A percentile compares a stretch with the other conserved stretches of the same genome.
phyloP scores from a whole-genome alignment of 1,140 invertebrate genomes.

The Drosophila sp. region DNA sequence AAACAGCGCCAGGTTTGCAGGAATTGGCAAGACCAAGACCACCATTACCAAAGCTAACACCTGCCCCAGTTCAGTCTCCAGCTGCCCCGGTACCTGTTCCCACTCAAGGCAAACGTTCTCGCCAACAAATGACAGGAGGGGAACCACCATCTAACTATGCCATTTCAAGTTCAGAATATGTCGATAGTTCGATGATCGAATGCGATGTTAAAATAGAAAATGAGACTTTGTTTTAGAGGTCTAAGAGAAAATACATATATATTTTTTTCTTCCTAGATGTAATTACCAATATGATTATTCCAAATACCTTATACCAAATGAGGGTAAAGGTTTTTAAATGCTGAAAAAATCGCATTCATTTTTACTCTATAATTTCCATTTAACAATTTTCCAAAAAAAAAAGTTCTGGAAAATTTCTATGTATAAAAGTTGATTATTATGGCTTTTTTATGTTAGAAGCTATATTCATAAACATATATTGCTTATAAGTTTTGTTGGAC shows the following conservation, averaged over 20 bases:
- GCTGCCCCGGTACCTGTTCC: constrained; percentile 4
- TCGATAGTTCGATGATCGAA: constrained; percentile 54
- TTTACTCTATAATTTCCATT: background rate
- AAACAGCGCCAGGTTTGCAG: background rate
- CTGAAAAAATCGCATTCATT: background rate
- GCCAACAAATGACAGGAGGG: background rate
- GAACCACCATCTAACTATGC: constrained; percentile 19
- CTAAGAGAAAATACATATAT: background rate
- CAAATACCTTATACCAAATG: background rate
- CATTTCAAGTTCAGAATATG: constrained; percentile 8
- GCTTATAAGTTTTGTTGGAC: background rate
- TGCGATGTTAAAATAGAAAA: constrained; percentile 75
- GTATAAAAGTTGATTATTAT: background rate
- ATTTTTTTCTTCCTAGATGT: background rate
- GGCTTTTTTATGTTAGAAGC: background rate
- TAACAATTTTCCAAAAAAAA: background rate
- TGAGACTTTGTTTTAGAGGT: constrained; percentile 46
- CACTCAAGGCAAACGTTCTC: background rate
- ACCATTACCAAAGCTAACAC: constrained; percentile 34
- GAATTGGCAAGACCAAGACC: background rate
- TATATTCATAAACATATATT: background rate
- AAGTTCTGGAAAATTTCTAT: background rate
- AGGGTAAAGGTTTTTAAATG: background rate
- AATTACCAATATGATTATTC: constrained; percentile 3
- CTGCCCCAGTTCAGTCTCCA: constrained; percentile 29